These are phyloP conservation scores for Pampusana beccarii DNA, from an alignment of 2,113 vertebrate species.

Conservation along the genomic window DNA sequence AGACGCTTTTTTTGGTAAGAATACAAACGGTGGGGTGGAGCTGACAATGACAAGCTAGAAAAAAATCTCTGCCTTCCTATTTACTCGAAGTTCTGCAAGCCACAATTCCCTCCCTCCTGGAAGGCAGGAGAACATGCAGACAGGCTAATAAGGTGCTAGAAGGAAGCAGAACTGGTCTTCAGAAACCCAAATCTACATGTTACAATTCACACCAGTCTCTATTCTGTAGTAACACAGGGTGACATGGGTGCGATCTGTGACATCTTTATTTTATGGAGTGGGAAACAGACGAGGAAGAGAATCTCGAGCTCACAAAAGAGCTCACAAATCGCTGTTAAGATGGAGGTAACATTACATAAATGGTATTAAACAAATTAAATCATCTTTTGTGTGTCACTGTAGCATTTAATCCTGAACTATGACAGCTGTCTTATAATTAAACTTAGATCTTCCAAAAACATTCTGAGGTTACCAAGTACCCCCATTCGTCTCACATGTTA, in stretches of 20 bases:
- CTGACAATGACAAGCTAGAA: neutral
- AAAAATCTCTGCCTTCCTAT: neutral
- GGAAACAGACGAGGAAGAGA: neutral
- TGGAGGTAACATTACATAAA: neutral
- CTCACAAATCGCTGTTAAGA: neutral
- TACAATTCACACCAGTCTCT: neutral
- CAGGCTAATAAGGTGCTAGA: neutral
- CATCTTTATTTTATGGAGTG: neutral
- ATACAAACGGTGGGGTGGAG: neutral
- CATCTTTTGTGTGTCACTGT: neutral
- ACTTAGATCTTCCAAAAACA: neutral
- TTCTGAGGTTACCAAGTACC: neutral
- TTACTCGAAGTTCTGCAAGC: neutral
- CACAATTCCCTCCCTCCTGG: neutral
- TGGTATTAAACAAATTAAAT: neutral
- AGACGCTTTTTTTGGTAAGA: neutral
- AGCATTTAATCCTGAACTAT: neutral
- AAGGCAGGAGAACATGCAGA: neutral
- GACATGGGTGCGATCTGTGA: accelerated
- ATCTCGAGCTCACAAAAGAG: neutral
- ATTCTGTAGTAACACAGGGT: neutral
- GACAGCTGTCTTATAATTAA: neutral
- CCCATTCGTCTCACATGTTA: neutral
- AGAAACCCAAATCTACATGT: neutral
- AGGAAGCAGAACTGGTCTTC: neutral